A percentile compares a stretch with the other conserved stretches of the same genome.
Evolutionary conservation across 2,888 invertebrate genomes (phyloP).

Genomic region (Lapara coniferarum): DNA sequence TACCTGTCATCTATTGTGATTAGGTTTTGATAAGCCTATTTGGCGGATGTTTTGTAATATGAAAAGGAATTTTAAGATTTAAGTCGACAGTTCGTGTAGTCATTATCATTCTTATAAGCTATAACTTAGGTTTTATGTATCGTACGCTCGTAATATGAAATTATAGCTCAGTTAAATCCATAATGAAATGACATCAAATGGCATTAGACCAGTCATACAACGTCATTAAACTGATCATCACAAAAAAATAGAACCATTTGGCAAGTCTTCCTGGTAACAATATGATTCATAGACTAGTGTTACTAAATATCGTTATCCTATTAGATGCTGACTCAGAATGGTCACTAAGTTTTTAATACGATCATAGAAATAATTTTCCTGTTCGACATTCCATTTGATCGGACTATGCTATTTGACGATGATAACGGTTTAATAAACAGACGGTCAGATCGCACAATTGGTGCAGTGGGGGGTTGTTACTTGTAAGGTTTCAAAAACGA

Average conservation of each 20-base stretch:
- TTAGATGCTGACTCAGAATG: background rate
- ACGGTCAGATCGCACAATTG: background rate
- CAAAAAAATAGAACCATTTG: too few relatives aligned
- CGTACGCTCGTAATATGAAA: too few relatives aligned
- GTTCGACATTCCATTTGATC: background rate
- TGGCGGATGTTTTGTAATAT: background rate
- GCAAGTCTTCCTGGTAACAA: background rate
- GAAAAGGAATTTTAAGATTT: background rate
- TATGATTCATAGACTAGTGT: conserved; percentile 14
- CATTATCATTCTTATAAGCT: too few relatives aligned
- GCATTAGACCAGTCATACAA: too few relatives aligned
- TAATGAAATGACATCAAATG: too few relatives aligned
- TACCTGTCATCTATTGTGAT: conserved; percentile 4
- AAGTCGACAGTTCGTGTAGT: too few relatives aligned
- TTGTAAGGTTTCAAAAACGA: background rate
- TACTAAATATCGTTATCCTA: background rate
- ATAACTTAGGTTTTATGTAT: too few relatives aligned
- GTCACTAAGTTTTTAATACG: background rate
- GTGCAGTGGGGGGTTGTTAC: background rate
- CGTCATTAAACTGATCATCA: too few relatives aligned
- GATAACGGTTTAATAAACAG: background rate
- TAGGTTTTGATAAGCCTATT: background rate
- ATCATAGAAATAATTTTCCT: background rate
- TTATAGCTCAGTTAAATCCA: too few relatives aligned
- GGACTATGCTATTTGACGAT: background rate